These are phyloP conservation scores for Nesogale talazaci DNA, from an alignment of 2,113 vertebrate genomes.

Conservation along the genomic window DNA sequence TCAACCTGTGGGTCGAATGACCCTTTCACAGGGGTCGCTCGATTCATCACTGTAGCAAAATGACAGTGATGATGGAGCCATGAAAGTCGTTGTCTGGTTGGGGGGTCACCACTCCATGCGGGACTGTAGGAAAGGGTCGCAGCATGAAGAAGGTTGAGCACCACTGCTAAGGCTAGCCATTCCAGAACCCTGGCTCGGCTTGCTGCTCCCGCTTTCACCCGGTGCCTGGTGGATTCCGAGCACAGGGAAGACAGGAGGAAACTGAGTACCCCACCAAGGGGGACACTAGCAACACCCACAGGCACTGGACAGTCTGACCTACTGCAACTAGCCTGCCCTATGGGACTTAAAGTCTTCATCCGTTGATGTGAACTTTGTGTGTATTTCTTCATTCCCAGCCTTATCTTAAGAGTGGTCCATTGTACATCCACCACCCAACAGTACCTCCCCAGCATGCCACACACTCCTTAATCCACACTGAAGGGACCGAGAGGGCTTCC, in stretches of 20 bases:
- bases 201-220: background rate
- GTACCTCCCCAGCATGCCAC: background rate
- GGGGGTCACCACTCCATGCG: too few relatives aligned
- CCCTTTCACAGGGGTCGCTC: too few relatives aligned
- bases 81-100: too few relatives aligned
- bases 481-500: too few relatives aligned
- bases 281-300: background rate
- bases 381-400: background rate
- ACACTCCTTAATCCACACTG: background rate
- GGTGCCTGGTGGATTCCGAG: background rate
- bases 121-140: too few relatives aligned
- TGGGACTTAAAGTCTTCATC: background rate
- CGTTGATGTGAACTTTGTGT: background rate
- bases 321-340: background rate
- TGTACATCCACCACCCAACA: background rate
- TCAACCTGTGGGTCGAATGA: too few relatives aligned
- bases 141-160: too few relatives aligned
- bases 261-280: background rate
- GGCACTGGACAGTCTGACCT: background rate
- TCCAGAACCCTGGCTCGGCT: background rate
- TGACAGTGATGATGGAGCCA: too few relatives aligned
- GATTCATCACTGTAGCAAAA: too few relatives aligned
- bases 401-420: background rate
- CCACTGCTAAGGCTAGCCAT: background rate
- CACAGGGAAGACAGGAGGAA: background rate